A percentile compares a stretch with the other conserved stretches of the same genome.
These are phyloP conservation scores for Cotesia chilonis DNA, from an alignment of 1,140 invertebrate genomes.

Conservation along the genomic window DNA sequence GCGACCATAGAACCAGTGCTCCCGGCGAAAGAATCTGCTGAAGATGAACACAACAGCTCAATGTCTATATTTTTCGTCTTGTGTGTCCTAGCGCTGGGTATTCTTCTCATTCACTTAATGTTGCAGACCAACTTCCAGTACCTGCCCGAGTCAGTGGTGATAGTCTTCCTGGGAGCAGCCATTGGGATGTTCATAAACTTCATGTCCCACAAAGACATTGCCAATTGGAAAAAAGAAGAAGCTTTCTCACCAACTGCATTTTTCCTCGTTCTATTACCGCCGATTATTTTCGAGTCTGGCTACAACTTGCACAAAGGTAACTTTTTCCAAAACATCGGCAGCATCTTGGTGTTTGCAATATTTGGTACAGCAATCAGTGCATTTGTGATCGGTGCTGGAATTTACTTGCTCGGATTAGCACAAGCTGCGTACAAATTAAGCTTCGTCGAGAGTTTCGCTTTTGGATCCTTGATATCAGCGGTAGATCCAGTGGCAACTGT, in stretches of 20 bases:
- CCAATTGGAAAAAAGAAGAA: conserved; percentile 95
- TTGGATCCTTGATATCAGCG: conserved; percentile 97
- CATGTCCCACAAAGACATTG: conserved; percentile 88
- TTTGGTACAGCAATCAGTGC: conserved; percentile 96
- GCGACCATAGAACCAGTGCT: conserved; percentile 75
- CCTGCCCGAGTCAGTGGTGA: conserved; percentile 96
- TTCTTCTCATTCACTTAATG: conserved; percentile 93
- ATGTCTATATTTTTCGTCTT: conserved; percentile 97
- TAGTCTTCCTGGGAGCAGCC: conserved; percentile 91
- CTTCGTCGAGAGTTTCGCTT: conserved; percentile 97
- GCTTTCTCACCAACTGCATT: conserved; percentile 97
- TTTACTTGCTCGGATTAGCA: conserved; percentile 91
- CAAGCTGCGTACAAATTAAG: conserved; percentile 89
- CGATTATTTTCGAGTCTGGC: conserved; percentile 98
- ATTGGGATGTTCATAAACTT: conserved; percentile 92
- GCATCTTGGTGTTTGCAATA: conserved; percentile 94
- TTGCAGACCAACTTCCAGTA: conserved; percentile 96
- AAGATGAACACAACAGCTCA: conserved; percentile 95
- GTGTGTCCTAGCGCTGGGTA: conserved; percentile 90
- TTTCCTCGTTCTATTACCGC: conserved; percentile 95
- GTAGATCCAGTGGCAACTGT: conserved; percentile 98
- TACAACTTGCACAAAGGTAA: conserved; percentile 99
- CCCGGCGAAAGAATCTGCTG: conserved; percentile 87
- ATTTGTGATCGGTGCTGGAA: conserved; percentile 90
- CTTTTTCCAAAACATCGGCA: conserved; percentile 98